Evolutionary conservation across 2,113 vertebrate species (phyloP).

Genomic region (Bufo gargarizans): DNA sequence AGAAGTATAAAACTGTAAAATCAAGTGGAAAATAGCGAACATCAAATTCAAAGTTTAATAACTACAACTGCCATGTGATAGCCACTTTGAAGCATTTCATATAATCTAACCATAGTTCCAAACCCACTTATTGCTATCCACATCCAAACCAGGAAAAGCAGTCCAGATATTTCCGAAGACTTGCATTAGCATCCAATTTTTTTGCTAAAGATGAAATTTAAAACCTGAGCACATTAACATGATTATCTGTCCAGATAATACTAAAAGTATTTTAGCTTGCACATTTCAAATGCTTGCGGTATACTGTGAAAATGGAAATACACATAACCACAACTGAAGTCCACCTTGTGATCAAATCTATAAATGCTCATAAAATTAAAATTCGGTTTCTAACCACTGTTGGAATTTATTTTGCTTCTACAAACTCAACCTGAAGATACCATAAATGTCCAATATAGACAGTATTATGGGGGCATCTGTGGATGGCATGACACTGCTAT

Average conservation of each 20-base stretch:
- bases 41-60: not conserved
- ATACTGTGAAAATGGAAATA: not conserved
- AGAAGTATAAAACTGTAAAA: not conserved
- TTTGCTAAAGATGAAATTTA: not conserved
- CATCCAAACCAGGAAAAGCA: not conserved
- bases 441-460: not conserved
- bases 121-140: slow-evolving; percentile 15
- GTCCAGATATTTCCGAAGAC: not conserved
- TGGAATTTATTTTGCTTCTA: not conserved
- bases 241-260: too few species aligned
- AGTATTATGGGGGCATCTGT: too few species aligned
- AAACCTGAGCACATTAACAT: not conserved
- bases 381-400: not conserved
- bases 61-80: not conserved
- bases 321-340: not conserved
- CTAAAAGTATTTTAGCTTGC: not conserved
- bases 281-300: not conserved
- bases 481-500: too few species aligned
- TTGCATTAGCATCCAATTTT: not conserved
- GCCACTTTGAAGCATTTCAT: slow-evolving; percentile 10
- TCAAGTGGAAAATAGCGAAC: not conserved
- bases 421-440: not conserved
- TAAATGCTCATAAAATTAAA: not conserved
- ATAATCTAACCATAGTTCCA: not conserved
- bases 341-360: not conserved